Evolutionary conservation across 2,797 vertebrate species (phyloP).

Genomic region (Danio albolineatus): DNA sequence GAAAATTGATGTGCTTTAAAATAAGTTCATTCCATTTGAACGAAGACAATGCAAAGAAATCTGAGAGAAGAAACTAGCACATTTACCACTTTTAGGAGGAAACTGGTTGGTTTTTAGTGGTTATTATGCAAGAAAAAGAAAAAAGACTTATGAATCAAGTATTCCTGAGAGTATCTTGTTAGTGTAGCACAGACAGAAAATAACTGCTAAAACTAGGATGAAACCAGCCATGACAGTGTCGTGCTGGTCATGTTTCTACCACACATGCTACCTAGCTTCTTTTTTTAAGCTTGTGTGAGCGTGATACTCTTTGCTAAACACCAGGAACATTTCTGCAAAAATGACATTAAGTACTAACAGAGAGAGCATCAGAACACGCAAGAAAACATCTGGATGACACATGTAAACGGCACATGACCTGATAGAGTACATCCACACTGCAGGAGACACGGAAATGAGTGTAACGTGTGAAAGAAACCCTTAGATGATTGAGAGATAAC

Average conservation of each 20-base stretch:
- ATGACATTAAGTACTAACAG: conserved; percentile 60
- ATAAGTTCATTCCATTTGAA: conserved; percentile 3
- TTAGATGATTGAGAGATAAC: conserved; percentile 43
- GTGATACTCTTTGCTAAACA: conserved; percentile 27
- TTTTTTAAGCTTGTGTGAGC: conserved; percentile 18
- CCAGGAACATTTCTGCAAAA: conserved; percentile 29
- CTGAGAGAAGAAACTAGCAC: neutral
- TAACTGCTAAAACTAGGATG: neutral
- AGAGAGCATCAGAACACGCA: conserved; percentile 61
- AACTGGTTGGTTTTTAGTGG: neutral
- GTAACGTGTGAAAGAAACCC: conserved; percentile 50
- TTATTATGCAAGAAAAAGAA: neutral
- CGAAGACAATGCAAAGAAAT: neutral
- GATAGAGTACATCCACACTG: conserved; percentile 54
- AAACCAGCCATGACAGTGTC: neutral
- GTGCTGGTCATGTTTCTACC: conserved; percentile 11
- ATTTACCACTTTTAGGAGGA: neutral
- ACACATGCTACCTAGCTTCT: neutral
- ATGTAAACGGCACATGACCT: conserved; percentile 75
- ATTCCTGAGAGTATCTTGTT: neutral
- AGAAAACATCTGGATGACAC: conserved; percentile 75
- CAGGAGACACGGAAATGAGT: conserved; percentile 35
- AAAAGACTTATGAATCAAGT: neutral
- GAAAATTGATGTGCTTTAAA: conserved; percentile 4
- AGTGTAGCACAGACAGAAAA: neutral